Evolutionary conservation across 1,140 invertebrate genomes (phyloP).

Genomic region (Drosophila sp.): DNA sequence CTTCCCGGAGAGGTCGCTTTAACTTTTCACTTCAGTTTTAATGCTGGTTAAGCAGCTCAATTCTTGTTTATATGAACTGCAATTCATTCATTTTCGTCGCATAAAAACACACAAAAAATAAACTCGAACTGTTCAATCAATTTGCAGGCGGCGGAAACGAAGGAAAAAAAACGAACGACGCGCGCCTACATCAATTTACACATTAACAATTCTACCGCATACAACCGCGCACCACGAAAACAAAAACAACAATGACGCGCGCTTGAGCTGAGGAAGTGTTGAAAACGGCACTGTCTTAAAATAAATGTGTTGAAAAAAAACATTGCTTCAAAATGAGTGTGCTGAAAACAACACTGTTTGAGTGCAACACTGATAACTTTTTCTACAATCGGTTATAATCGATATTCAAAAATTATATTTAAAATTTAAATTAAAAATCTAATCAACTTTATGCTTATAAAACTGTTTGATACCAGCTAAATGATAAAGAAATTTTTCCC

Average conservation of each 20-base stretch:
- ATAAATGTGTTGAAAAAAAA: too few relatives aligned
- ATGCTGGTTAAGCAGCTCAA: neutral
- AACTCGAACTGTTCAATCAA: constrained; percentile 1
- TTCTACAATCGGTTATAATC: neutral
- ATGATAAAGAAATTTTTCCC: neutral
- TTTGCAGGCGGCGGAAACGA: constrained; percentile 2
- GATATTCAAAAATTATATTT: neutral
- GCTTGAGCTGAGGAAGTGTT: too few relatives aligned
- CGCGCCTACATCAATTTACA: constrained; percentile 5
- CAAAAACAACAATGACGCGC: too few relatives aligned
- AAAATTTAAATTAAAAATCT: neutral
- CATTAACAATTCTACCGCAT: too few relatives aligned
- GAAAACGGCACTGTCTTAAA: too few relatives aligned
- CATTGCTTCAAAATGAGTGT: too few relatives aligned
- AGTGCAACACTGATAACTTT: too few relatives aligned
- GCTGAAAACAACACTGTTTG: too few relatives aligned
- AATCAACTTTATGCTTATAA: neutral
- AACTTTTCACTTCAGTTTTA: constrained; percentile 6
- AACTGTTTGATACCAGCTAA: too few relatives aligned
- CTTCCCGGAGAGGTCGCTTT: neutral
- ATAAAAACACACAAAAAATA: neutral
- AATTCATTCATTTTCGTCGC: constrained; percentile 1
- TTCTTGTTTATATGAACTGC: neutral
- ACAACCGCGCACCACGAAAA: too few relatives aligned
- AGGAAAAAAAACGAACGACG: constrained; percentile 1